Percentiles rank a stretch among this genome's conserved stretches.
phyloP scores from a whole-genome alignment of 2,797 vertebrate species.

The Lagorchestes hirsutus region DNA sequence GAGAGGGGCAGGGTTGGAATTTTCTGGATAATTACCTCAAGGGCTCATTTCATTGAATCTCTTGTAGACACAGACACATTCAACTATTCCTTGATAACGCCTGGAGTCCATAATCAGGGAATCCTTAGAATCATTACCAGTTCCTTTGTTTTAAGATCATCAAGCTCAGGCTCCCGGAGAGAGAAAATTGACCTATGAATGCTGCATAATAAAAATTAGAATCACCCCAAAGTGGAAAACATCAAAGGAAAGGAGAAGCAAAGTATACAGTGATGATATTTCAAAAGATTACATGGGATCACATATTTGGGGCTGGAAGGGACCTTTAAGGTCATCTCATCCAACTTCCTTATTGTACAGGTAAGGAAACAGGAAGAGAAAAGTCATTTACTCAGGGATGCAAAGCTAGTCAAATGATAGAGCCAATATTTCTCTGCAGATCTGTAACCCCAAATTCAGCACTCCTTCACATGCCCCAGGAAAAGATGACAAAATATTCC shows the following conservation, averaged over 20 bases:
- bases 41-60: conserved; percentile 12
- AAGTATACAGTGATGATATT: conserved; percentile 51
- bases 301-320: neutral
- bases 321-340: neutral
- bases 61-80: neutral
- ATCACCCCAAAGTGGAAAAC: conserved; percentile 54
- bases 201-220: conserved; percentile 40
- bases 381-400: neutral
- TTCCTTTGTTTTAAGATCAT: conserved; percentile 46
- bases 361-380: conserved; percentile 16
- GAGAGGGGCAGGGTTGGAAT: neutral
- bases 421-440: neutral
- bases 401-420: neutral
- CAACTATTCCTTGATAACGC: neutral
- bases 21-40: conserved; percentile 23
- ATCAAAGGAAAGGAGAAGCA: conserved; percentile 53
- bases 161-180: conserved; percentile 23
- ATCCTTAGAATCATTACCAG: neutral
- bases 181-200: conserved; percentile 27
- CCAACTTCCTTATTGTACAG: neutral
- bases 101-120: neutral
- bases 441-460: neutral
- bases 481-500: neutral
- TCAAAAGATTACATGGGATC: neutral
- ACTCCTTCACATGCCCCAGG: neutral